phyloP scores from a whole-genome alignment of 2,797 vertebrate species.

The Spondyliosoma cantharus region DNA sequence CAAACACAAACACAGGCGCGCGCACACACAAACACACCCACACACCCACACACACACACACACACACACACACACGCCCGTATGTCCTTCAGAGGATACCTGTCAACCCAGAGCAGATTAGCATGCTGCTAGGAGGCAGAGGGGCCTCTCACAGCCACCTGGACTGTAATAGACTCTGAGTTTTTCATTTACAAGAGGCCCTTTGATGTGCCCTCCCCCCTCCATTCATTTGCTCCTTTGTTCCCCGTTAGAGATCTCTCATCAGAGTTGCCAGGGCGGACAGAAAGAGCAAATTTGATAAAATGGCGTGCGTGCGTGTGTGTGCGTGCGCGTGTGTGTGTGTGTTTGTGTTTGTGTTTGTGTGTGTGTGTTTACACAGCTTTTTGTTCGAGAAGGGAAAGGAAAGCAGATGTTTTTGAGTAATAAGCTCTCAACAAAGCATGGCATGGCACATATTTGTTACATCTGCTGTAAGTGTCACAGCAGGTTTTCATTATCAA shows the following conservation, averaged over 20 bases:
- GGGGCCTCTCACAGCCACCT: slow-evolving; percentile 67
- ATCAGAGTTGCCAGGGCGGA: slow-evolving; percentile 47
- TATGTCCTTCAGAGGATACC: slow-evolving; percentile 72
- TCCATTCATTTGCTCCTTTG: slow-evolving; percentile 61
- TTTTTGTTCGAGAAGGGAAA: slow-evolving; percentile 36
- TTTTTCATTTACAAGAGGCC: slow-evolving; percentile 58
- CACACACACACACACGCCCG: slow-evolving; percentile 4
- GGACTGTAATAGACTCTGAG: slow-evolving; percentile 66
- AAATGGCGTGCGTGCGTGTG: not conserved
- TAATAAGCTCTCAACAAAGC: slow-evolving; percentile 3
- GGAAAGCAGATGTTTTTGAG: slow-evolving; percentile 13
- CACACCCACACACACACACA: slow-evolving; percentile 3
- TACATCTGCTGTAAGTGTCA: slow-evolving; percentile 4
- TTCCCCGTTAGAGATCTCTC: slow-evolving; percentile 41
- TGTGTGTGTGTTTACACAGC: slow-evolving; percentile 20
- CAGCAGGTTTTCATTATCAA: not conserved
- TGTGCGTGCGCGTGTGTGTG: slow-evolving; percentile 8
- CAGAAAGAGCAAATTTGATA: slow-evolving; percentile 53
- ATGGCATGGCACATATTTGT: not conserved
- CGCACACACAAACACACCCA: not conserved
- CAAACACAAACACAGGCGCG: not conserved
- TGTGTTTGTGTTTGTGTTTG: slow-evolving; percentile 12
- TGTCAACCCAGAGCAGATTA: slow-evolving; percentile 71
- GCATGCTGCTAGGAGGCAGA: slow-evolving; percentile 63
- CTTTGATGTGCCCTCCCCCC: slow-evolving; percentile 61